These are phyloP conservation scores for Thaumatotibia leucotreta DNA, from an alignment of 1,140 invertebrate species.

Conservation along the genomic window DNA sequence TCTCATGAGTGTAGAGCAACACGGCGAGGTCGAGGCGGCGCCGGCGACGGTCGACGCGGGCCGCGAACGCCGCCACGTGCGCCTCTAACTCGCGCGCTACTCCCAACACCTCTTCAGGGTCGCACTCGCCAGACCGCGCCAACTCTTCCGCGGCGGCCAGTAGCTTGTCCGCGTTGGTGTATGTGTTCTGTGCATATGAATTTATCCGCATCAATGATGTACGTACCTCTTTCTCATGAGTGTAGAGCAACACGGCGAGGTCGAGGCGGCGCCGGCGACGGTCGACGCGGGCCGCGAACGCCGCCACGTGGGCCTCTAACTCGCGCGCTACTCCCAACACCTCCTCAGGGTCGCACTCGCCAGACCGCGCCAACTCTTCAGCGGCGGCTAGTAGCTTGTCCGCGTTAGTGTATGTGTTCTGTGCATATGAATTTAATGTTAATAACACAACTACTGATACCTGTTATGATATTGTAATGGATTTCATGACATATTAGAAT, in stretches of 20 bases:
- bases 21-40: conserved; percentile 94
- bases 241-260: conserved; percentile 96
- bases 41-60: conserved; percentile 95
- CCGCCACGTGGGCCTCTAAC: conserved; percentile 93
- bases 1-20: conserved; percentile 96
- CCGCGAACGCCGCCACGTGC: conserved; percentile 94
- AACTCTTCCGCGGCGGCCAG: conserved; percentile 96
- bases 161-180: conserved; percentile 98
- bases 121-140: conserved; percentile 96
- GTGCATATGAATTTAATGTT: no score
- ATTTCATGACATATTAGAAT: conserved; percentile 2
- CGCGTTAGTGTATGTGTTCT: conserved; percentile 99
- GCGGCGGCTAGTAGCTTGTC: conserved; percentile 97
- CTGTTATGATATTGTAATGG: no score
- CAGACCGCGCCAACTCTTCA: conserved; percentile 96
- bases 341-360: conserved; percentile 96
- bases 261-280: conserved; percentile 92
- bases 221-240: conserved; percentile 94
- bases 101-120: conserved; percentile 95
- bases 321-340: conserved; percentile 95
- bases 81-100: conserved; percentile 95
- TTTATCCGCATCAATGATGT: not conserved
- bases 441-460: no score
- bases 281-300: conserved; percentile 96
- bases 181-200: conserved; percentile 96